These are phyloP conservation scores for Cololabis saira DNA, from an alignment of 2,113 vertebrate genomes.

Conservation along the genomic window DNA sequence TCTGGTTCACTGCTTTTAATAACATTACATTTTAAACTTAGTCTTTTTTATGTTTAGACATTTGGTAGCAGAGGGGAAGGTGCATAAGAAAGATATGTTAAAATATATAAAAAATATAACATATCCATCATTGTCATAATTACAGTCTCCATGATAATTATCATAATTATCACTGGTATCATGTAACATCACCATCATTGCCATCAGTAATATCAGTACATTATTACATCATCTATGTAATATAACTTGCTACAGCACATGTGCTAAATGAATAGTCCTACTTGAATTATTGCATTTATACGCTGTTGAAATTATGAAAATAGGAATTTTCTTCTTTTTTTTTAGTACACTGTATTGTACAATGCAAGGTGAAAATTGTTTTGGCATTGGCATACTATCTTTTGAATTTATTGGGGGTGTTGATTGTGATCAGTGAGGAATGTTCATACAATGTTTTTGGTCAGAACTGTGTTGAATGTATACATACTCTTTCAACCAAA, in stretches of 20 bases:
- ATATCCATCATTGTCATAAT: conserved; percentile 58
- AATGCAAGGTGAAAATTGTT: conserved; percentile 69
- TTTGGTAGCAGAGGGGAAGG: conserved; percentile 48
- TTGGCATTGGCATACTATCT: conserved; percentile 61
- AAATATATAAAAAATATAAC: conserved; percentile 69
- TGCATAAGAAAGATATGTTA: conserved; percentile 60
- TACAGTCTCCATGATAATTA: conserved; percentile 51
- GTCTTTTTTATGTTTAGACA: conserved; percentile 61
- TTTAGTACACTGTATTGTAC: conserved; percentile 70
- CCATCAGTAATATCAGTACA: conserved; percentile 52
- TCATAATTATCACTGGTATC: conserved; percentile 43
- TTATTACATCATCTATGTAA: conserved; percentile 58
- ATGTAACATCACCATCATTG: conserved; percentile 34
- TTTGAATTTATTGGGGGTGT: conserved; percentile 47
- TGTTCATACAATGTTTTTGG: conserved; percentile 35
- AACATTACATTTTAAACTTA: conserved; percentile 60
- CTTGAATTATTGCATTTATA: conserved; percentile 88
- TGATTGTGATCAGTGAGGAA: conserved; percentile 33
- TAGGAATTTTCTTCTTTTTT: conserved; percentile 57
- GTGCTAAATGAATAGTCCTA: conserved; percentile 81
- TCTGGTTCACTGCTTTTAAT: conserved; percentile 79
- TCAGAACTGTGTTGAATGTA: conserved; percentile 25
- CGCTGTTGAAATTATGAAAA: conserved; percentile 84
- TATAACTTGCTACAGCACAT: conserved; percentile 75
- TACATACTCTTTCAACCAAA: conserved; percentile 20